phyloP scores from a whole-genome alignment of 2,797 vertebrate genomes.

The Remorina albescens region DNA sequence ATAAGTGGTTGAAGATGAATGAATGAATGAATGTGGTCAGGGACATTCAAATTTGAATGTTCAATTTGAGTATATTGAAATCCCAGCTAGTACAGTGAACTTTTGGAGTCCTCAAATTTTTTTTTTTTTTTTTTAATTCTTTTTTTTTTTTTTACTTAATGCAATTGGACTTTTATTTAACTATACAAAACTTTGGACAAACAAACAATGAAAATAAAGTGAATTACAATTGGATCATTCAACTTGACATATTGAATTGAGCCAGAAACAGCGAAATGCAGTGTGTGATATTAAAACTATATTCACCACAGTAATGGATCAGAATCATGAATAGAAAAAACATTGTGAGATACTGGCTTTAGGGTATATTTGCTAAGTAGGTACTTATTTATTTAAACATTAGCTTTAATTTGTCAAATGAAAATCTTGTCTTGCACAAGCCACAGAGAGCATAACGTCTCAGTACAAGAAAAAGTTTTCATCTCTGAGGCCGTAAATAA shows the following conservation, averaged over 20 bases:
- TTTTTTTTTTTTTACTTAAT: too few relatives aligned
- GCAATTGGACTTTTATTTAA: background rate
- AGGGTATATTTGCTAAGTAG: background rate
- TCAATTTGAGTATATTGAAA: too few relatives aligned
- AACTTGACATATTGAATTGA: too few relatives aligned
- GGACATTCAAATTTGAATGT: too few relatives aligned
- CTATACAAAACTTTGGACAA: background rate
- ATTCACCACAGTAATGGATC: background rate
- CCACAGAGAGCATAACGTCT: constrained; percentile 41
- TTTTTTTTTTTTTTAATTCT: too few relatives aligned
- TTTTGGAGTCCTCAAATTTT: too few relatives aligned
- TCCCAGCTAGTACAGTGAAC: too few relatives aligned
- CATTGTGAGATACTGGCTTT: background rate
- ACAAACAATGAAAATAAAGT: background rate
- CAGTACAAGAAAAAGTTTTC: constrained; percentile 46
- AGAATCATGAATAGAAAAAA: background rate
- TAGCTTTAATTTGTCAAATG: background rate
- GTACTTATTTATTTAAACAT: background rate
- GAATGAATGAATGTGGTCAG: too few relatives aligned
- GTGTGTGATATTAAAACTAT: background rate
- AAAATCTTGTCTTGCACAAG: constrained; percentile 17
- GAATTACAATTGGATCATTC: too few relatives aligned
- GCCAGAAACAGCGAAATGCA: background rate
- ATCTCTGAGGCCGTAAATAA: background rate
- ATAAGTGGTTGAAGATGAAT: too few relatives aligned